Percentiles rank a stretch among this genome's conserved stretches.
phyloP scores from a whole-genome alignment of 2,888 invertebrate genomes.

The Sympetrum striolatum region DNA sequence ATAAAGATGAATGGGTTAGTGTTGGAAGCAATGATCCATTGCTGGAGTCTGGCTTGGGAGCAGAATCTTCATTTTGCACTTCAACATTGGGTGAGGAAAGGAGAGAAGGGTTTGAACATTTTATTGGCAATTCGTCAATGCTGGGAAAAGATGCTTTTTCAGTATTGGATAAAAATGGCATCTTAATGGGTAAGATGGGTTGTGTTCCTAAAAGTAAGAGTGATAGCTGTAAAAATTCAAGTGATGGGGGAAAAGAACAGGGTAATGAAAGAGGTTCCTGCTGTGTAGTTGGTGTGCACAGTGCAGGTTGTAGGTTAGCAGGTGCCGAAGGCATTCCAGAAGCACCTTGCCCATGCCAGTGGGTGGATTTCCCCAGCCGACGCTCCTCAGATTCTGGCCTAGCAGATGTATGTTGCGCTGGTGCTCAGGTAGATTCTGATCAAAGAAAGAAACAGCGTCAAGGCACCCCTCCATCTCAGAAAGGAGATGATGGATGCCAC shows the following conservation, averaged over 20 bases:
- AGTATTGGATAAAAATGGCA: neutral
- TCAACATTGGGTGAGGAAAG: neutral
- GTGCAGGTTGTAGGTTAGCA: neutral
- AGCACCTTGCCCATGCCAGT: neutral
- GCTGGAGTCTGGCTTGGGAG: neutral
- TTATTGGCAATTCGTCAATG: neutral
- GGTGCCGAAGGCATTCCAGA: neutral
- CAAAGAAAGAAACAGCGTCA: constrained; percentile 16
- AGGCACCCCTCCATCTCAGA: neutral
- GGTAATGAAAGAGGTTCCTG: neutral
- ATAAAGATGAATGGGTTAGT: constrained; percentile 14
- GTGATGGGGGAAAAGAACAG: neutral
- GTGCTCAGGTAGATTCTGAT: neutral
- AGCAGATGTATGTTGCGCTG: constrained; percentile 67
- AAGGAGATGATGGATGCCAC: constrained; percentile 23
- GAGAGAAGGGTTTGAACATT: neutral
- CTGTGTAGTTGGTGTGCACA: neutral
- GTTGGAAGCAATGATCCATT: neutral
- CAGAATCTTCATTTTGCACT: neutral
- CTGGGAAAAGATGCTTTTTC: neutral
- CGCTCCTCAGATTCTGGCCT: constrained; percentile 79
- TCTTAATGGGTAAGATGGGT: neutral
- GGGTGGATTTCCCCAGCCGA: constrained; percentile 31
- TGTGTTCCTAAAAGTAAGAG: neutral
- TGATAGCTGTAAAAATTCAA: neutral